These are phyloP conservation scores for Ochotona curzoniae DNA, from an alignment of 2,113 vertebrate species.

Conservation along the genomic window DNA sequence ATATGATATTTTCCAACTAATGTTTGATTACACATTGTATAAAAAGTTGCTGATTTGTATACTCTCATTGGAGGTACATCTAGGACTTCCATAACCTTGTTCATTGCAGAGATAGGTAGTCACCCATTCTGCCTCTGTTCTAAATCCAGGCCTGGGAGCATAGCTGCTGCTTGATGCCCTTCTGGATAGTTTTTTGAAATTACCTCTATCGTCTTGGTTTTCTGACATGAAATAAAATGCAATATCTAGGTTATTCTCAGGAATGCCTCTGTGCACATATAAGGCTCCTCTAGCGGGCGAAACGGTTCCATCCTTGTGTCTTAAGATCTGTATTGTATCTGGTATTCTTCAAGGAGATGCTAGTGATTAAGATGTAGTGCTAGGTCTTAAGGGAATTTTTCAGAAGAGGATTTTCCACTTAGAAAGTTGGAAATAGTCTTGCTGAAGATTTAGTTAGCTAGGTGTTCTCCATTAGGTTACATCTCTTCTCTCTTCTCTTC, in stretches of 20 bases:
- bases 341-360: neutral
- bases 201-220: constrained; percentile 96
- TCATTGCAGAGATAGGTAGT: constrained; percentile 98
- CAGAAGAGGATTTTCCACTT: neutral
- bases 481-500: neutral
- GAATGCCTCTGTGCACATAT: constrained; percentile 93
- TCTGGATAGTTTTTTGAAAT: constrained; percentile 94
- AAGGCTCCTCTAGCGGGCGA: no score
- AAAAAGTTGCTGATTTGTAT: constrained; percentile 99
- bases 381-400: neutral
- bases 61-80: constrained; percentile 97
- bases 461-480: neutral
- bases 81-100: constrained; percentile 98
- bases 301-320: no score
- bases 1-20: constrained; percentile 97
- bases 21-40: constrained; percentile 98
- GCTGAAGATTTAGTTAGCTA: neutral
- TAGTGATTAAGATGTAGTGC: neutral
- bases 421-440: neutral
- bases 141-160: constrained; percentile 96
- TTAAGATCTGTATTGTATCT: neutral
- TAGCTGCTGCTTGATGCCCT: constrained; percentile 95
- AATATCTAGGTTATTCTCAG: constrained; percentile 96
- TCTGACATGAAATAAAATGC: constrained; percentile 97
- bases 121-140: constrained; percentile 98